Conservation (phyloP, 1,140 invertebrate species). For the Octopus sinensis region DNA sequence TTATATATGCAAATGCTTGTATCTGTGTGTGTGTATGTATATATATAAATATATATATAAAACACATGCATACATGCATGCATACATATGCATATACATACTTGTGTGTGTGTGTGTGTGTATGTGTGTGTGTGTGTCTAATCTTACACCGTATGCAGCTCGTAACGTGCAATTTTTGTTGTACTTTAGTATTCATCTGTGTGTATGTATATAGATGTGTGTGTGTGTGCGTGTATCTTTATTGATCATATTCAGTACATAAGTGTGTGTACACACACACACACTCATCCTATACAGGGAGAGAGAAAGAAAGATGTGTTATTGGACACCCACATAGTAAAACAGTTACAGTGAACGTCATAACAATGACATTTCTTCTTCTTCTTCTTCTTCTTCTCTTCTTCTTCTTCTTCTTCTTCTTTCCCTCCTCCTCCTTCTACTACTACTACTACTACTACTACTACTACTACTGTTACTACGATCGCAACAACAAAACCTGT, state of each 20-base stretch:
- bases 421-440: accelerated
- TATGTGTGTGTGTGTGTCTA: not conserved
- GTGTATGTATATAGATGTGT: not conserved
- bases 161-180: too few species aligned
- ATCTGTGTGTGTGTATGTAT: not conserved
- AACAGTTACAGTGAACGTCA: too few species aligned
- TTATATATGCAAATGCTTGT: not conserved
- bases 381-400: too few species aligned
- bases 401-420: too few species aligned
- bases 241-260: not conserved
- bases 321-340: too few species aligned
- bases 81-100: not conserved
- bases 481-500: too few species aligned
- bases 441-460: too few species aligned
- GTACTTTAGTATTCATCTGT: not conserved
- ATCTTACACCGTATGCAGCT: too few species aligned
- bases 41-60: not conserved
- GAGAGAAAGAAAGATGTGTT: too few species aligned
- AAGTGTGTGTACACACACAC: not conserved
- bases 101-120: not conserved
- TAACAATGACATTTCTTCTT: too few species aligned
- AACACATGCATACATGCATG: not conserved
- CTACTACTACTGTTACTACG: too few species aligned
- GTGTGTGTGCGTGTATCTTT: not conserved
- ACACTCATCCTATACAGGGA: not conserved